Conservation (phyloP, 2,113 vertebrate genomes). For the Forbesichthys agassizii region DNA sequence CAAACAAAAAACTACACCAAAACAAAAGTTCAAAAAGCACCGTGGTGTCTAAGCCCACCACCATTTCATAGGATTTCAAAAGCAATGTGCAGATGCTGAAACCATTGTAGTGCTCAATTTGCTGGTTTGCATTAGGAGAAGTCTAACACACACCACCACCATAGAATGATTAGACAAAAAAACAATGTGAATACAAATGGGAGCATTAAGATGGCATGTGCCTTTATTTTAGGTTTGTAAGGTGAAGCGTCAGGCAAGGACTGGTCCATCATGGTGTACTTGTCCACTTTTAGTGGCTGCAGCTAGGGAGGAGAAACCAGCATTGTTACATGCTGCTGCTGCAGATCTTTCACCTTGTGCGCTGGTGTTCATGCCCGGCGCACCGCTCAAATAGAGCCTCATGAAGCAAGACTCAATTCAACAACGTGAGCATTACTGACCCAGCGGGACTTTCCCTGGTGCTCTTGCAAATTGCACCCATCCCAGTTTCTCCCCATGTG, state of each 20-base stretch:
- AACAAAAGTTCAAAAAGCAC: slow-evolving; percentile 20
- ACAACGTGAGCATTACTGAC: slow-evolving; percentile 57
- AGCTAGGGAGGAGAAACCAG: slow-evolving; percentile 32
- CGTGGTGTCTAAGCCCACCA: not conserved
- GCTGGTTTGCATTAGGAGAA: not conserved
- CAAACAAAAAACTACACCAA: not conserved
- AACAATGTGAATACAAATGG: slow-evolving; percentile 1
- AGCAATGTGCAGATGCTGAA: not conserved
- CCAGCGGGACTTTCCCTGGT: slow-evolving; percentile 37
- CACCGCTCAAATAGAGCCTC: slow-evolving; percentile 8
- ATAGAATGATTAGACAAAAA: not conserved
- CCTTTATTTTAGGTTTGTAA: slow-evolving; percentile 34
- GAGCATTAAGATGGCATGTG: slow-evolving; percentile 15
- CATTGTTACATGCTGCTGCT: not conserved
- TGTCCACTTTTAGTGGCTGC: slow-evolving; percentile 30
- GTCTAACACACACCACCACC: not conserved
- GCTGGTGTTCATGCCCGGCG: not conserved
- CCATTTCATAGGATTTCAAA: not conserved
- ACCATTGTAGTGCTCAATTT: not conserved
- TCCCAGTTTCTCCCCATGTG: slow-evolving; percentile 21
- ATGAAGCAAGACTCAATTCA: slow-evolving; percentile 37
- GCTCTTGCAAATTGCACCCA: slow-evolving; percentile 32
- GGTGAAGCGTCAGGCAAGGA: slow-evolving; percentile 30
- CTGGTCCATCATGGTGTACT: slow-evolving; percentile 34
- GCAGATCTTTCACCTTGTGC: not conserved